Evolutionary conservation across 2,797 vertebrate species (phyloP), one percentile per base, ranked within the genome.

Genomic region (Mallotus villosus): DNA sequence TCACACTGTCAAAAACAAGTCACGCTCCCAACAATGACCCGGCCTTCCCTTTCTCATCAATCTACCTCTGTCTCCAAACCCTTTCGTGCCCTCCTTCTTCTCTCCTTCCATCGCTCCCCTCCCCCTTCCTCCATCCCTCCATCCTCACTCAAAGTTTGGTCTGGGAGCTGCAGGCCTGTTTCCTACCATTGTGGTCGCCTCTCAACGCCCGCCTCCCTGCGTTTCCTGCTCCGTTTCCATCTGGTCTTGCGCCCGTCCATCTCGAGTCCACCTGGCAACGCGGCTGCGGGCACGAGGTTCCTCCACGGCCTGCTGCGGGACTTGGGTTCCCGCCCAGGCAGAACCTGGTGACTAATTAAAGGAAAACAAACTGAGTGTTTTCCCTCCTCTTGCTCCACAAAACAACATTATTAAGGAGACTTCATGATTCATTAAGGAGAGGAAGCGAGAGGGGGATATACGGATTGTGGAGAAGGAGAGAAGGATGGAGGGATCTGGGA

Each of bases 371-470:
- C 91, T 84, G 68, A 70, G 74, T 55, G 65, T 84, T 86, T 86
- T 92, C 87, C 91, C 86, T 66, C 74, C 73, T 53, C 79, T 29
- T 9, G 84, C 70, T 68, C 70, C 70, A 75, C 85, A 90, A 93
- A 95, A 91, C 90, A 90, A 57, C 81, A 81, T 88, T 93, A 91
- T 91, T 93, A 92, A 89, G 84, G 85, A 90, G 91, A 92, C 92
- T 93, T 94, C 92, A 92, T 92, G 88, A 94, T 94, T 94, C 92
- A 93, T 94, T 95, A 94, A 90, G 89, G 87, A 92, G 89, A 93
- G 93, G 92, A 95, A 94, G 93, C 93, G 88, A 91, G 91, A 93
- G 90, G 90, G 89, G 91, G 80, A 84, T 80, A 84, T 91, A 92
- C 90, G 92, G 90, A 93, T 92, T 88, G 83, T 86, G 78, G 80